phyloP scores from a whole-genome alignment of 2,888 invertebrate genomes.

The Acanthoscelides obtectus region DNA sequence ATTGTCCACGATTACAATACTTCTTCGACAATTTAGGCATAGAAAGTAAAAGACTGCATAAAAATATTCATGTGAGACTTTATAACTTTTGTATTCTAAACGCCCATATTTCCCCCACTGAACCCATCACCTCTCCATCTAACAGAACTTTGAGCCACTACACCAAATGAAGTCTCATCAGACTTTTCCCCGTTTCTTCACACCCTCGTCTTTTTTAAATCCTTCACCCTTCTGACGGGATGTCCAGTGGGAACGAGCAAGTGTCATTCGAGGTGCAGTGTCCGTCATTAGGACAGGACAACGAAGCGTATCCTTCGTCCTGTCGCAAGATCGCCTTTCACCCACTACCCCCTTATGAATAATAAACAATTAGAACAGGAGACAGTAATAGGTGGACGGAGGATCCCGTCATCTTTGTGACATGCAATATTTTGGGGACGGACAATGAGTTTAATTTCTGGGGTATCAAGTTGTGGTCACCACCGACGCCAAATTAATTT shows the following conservation, averaged over 20 bases:
- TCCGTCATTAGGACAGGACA: neutral
- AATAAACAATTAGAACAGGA: neutral
- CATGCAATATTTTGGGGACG: neutral
- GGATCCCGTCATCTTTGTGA: neutral
- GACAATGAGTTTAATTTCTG: neutral
- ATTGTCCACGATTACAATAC: no score
- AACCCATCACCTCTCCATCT: no score
- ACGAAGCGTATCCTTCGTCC: neutral
- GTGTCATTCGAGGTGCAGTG: neutral
- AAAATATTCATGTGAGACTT: no score
- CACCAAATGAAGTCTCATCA: neutral
- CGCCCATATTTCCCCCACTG: no score
- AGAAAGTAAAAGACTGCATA: no score
- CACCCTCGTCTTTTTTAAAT: neutral
- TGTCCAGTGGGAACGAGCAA: neutral
- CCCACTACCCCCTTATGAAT: neutral
- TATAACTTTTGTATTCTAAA: no score
- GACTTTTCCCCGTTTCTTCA: neutral
- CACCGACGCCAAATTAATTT: neutral
- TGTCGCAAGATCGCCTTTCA: neutral
- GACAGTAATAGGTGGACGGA: neutral
- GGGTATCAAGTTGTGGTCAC: neutral
- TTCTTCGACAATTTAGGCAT: no score
- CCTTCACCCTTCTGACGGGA: neutral
- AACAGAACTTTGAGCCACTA: neutral